A percentile compares a stretch with the other conserved stretches of the same genome.
phyloP scores from a whole-genome alignment of 2,797 vertebrate genomes.

The Schizopygopsis malacanthus region DNA sequence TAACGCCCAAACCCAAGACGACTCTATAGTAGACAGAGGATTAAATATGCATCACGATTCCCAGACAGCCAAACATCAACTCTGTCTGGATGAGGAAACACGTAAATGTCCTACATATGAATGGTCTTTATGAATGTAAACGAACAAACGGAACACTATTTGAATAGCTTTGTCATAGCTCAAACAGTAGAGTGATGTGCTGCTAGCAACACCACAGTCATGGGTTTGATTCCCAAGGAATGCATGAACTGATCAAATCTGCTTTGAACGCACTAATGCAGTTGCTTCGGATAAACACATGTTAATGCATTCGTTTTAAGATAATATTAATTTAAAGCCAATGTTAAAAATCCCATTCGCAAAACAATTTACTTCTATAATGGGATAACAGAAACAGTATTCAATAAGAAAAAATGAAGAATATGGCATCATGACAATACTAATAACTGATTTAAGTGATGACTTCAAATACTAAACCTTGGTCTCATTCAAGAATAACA shows the following conservation, averaged over 20 bases:
- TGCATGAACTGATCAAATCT: not conserved
- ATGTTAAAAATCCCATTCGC: not conserved
- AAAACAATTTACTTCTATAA: not conserved
- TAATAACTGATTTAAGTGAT: not conserved
- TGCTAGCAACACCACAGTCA: not conserved
- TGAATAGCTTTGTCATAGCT: not conserved
- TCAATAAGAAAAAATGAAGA: not conserved
- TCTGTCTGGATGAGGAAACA: conserved; percentile 39
- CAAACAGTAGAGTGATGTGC: not conserved
- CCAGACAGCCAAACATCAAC: conserved; percentile 51
- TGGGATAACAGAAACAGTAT: not conserved
- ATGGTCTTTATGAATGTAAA: not conserved
- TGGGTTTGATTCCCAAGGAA: not conserved
- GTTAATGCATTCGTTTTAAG: not conserved
- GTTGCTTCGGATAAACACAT: not conserved
- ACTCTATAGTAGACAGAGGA: conserved; percentile 40
- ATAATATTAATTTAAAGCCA: not conserved
- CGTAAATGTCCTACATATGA: not conserved
- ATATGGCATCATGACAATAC: not conserved
- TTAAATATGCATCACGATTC: conserved; percentile 56
- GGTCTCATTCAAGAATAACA: not conserved
- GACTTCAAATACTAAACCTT: not conserved
- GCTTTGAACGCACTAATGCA: not conserved
- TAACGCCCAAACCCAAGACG: conserved; percentile 35
- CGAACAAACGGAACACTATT: not conserved